A percentile compares a stretch with the other conserved stretches of the same genome.
These are phyloP conservation scores for Conopomorpha cramerella DNA, from an alignment of 1,140 invertebrate species.

Conservation along the genomic window DNA sequence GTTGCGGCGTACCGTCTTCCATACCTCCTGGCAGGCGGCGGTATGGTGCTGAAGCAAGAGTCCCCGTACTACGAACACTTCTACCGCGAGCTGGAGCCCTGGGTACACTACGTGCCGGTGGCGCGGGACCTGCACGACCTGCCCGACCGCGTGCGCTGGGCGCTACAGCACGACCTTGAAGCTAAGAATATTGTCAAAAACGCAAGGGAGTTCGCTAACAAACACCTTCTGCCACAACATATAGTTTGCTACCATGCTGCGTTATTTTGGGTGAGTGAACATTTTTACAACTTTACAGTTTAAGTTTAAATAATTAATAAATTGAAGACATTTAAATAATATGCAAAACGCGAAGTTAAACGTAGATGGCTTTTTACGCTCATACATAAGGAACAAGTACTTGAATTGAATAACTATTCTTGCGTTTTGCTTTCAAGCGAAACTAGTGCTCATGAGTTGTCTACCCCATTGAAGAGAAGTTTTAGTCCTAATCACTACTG, in stretches of 20 bases:
- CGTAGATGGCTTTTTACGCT: too few relatives aligned
- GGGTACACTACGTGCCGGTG: slow-evolving; percentile 85
- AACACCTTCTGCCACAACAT: slow-evolving; percentile 82
- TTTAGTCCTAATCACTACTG: too few relatives aligned
- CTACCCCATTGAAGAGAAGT: too few relatives aligned
- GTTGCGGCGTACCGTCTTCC: slow-evolving; percentile 95
- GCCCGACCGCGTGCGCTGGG: slow-evolving; percentile 80
- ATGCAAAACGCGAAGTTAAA: too few relatives aligned
- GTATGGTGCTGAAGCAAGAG: slow-evolving; percentile 89
- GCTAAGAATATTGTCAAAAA: slow-evolving; percentile 72
- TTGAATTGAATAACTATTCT: too few relatives aligned
- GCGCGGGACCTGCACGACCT: slow-evolving; percentile 82
- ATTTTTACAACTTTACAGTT: slow-evolving; percentile 1
- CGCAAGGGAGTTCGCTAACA: slow-evolving; percentile 74
- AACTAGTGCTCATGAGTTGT: too few relatives aligned
- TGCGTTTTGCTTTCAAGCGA: too few relatives aligned
- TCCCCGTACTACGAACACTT: slow-evolving; percentile 95
- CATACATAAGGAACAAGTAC: too few relatives aligned
- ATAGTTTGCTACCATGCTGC: slow-evolving; percentile 89
- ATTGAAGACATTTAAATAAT: too few relatives aligned
- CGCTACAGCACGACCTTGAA: slow-evolving; percentile 75
- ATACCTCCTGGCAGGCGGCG: slow-evolving; percentile 85
- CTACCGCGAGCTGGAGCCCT: slow-evolving; percentile 76
- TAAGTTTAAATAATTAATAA: slow-evolving; percentile 3
- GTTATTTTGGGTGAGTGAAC: slow-evolving; percentile 69